phyloP scores from a whole-genome alignment of 2,888 invertebrate species.

The Leptinotarsa haldemani region DNA sequence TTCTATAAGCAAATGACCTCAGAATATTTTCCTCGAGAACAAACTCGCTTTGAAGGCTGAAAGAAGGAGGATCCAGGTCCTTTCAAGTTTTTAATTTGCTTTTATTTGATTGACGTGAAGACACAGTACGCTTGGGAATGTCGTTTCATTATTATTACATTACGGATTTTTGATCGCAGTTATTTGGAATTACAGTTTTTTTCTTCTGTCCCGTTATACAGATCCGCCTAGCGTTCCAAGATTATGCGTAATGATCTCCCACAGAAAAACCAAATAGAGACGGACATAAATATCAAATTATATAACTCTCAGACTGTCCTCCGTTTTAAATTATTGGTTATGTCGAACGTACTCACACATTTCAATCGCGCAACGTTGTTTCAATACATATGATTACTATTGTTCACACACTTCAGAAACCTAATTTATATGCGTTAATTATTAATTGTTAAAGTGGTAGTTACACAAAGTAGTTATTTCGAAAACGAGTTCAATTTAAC shows the following conservation, averaged over 20 bases:
- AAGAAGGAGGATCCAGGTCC: background rate
- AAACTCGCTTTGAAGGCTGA: background rate
- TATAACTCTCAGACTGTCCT: constrained; percentile 4
- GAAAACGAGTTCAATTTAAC: background rate
- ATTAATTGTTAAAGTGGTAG: constrained; percentile 5
- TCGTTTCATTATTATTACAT: background rate
- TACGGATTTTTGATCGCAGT: background rate
- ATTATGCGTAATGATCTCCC: background rate
- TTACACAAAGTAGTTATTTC: constrained; percentile 11
- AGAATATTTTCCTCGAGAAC: background rate
- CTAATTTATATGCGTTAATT: constrained; percentile 9
- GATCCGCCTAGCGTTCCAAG: constrained; percentile 1
- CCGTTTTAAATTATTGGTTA: constrained; percentile 16
- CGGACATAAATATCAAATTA: constrained; percentile 18
- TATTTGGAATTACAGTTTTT: background rate
- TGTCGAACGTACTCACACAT: constrained; percentile 7
- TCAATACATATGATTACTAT: constrained; percentile 17
- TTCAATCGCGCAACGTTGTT: constrained; percentile 6
- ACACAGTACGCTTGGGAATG: background rate
- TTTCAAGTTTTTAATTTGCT: background rate
- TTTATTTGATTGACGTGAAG: background rate
- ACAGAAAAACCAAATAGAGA: constrained; percentile 15
- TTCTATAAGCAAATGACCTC: background rate
- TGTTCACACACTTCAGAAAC: constrained; percentile 15
- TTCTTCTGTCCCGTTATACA: background rate